Conservation (phyloP, 2,888 invertebrate species). For the Philereme transversata region DNA sequence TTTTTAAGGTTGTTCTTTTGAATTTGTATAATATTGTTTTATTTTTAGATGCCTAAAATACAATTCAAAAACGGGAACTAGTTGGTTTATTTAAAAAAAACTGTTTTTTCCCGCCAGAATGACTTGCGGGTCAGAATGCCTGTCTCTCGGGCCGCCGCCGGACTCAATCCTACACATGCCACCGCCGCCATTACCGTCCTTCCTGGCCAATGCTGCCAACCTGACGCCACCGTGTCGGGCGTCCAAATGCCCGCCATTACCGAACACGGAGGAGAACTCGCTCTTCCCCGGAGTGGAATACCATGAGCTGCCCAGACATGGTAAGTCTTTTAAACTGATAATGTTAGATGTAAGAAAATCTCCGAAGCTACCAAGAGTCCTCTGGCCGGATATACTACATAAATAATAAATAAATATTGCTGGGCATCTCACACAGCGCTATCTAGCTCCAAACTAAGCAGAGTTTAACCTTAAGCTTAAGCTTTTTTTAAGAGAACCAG, state of each 20-base stretch:
- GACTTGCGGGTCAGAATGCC: constrained; percentile 85
- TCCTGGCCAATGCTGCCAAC: constrained; percentile 84
- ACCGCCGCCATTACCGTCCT: constrained; percentile 92
- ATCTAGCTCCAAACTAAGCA: too few species aligned
- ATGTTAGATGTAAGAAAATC: too few species aligned
- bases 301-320: constrained; percentile 91
- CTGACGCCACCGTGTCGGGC: constrained; percentile 87
- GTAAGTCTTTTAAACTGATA: constrained; percentile 59
- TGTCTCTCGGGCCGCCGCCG: constrained; percentile 89
- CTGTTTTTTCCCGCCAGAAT: constrained; percentile 54
- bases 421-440: too few species aligned
- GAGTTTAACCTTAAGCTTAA: too few species aligned
- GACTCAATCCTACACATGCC: constrained; percentile 93
- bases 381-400: too few species aligned
- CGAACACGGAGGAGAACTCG: constrained; percentile 78
- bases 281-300: constrained; percentile 88
- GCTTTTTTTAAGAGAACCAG: too few species aligned
- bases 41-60: too few species aligned
- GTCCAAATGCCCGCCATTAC: constrained; percentile 85
- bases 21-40: too few species aligned
- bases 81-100: too few species aligned
- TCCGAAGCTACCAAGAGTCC: neutral
- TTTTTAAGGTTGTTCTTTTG: too few species aligned
- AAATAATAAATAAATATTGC: too few species aligned
- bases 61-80: too few species aligned